A percentile compares a stretch with the other conserved stretches of the same genome.
Evolutionary conservation across 2,888 invertebrate species (phyloP).

Genomic region (Leptogaster cylindrica): DNA sequence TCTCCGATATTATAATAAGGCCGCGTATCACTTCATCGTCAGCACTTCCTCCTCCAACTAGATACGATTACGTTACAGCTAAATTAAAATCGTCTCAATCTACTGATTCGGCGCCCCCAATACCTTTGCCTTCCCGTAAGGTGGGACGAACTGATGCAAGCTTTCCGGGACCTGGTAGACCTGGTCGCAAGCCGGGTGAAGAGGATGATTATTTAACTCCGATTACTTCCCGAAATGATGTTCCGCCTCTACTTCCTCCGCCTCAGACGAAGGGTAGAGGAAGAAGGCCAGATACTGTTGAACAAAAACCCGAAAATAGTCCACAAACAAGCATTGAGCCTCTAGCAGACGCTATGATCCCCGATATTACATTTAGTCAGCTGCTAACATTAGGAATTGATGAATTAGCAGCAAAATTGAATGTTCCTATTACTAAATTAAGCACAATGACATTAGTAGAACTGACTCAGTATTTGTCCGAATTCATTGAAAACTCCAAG

Average conservation of each 20-base stretch:
- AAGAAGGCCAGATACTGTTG: conserved; percentile 51
- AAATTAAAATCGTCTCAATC: conserved; percentile 46
- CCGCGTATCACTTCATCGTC: conserved; percentile 53
- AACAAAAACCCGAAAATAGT: conserved; percentile 54
- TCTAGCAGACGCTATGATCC: conserved; percentile 53
- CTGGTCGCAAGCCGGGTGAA: conserved; percentile 63
- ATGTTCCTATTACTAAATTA: conserved; percentile 78
- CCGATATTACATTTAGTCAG: conserved; percentile 81
- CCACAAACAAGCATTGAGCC: conserved; percentile 10
- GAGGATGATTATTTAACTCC: conserved; percentile 77
- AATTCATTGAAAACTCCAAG: conserved; percentile 63
- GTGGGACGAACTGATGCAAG: conserved; percentile 63
- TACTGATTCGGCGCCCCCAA: conserved; percentile 63
- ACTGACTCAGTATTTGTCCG: conserved; percentile 79
- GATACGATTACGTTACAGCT: conserved; percentile 57
- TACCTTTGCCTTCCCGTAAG: conserved; percentile 68
- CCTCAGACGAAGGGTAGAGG: conserved; percentile 59
- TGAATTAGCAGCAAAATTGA: conserved; percentile 76
- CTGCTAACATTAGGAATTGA: conserved; percentile 81
- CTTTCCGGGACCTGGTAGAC: conserved; percentile 63
- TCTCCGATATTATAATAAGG: conserved; percentile 66
- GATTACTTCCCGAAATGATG: conserved; percentile 59
- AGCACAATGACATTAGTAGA: conserved; percentile 88
- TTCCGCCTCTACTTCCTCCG: conserved; percentile 64
- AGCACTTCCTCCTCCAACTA: conserved; percentile 49